These are phyloP conservation scores for Epinephelus awoara DNA, from an alignment of 2,797 vertebrate genomes.

Conservation along the genomic window DNA sequence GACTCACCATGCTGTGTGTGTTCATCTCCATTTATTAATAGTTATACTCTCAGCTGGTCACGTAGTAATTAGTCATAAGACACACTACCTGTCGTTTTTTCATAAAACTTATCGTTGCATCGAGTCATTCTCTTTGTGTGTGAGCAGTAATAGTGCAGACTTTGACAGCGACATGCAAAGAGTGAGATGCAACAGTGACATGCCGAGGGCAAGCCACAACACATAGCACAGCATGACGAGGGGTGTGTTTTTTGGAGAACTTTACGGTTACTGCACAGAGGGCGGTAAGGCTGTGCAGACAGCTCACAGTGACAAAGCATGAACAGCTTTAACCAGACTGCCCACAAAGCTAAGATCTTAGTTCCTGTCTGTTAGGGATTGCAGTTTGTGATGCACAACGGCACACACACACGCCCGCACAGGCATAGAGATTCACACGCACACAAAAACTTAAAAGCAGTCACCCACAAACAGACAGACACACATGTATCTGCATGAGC, in stretches of 20 bases:
- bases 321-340: constrained; percentile 67
- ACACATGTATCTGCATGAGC: constrained; percentile 1
- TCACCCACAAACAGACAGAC: constrained; percentile 11
- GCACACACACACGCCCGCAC: constrained; percentile 28
- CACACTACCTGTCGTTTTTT: constrained; percentile 20
- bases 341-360: constrained; percentile 68
- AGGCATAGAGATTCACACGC: constrained; percentile 13
- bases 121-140: constrained; percentile 30
- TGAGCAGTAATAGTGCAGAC: constrained; percentile 15
- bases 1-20: constrained; percentile 22
- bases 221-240: constrained; percentile 44
- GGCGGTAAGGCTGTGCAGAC: constrained; percentile 40
- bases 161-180: constrained; percentile 33
- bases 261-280: constrained; percentile 45
- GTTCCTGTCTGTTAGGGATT: constrained; percentile 78
- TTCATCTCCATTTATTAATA: constrained; percentile 31
- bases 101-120: not conserved
- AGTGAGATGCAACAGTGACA: constrained; percentile 37
- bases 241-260: constrained; percentile 40
- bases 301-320: constrained; percentile 73
- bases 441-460: constrained; percentile 23
- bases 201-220: constrained; percentile 60
- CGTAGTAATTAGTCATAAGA: constrained; percentile 16
- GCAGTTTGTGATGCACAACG: constrained; percentile 45
- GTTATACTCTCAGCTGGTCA: constrained; percentile 20